Evolutionary conservation across 1,140 invertebrate genomes (phyloP).

Genomic region (Anagrus nilaparvatae): DNA sequence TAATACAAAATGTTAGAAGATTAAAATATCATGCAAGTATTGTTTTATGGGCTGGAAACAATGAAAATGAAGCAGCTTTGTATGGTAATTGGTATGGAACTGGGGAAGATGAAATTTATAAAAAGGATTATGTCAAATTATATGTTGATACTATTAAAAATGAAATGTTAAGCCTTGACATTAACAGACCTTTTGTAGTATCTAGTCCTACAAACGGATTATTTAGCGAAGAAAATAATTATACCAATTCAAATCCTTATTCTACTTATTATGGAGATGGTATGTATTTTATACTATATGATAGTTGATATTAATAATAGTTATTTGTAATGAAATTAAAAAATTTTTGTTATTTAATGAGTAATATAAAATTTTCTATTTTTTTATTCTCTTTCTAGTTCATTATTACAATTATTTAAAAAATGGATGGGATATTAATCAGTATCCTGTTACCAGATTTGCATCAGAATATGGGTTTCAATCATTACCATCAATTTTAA

Average conservation of each 20-base stretch:
- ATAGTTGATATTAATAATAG: neutral
- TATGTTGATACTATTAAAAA: constrained; percentile 72
- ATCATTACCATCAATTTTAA: constrained; percentile 63
- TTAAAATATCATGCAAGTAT: constrained; percentile 85
- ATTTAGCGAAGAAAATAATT: constrained; percentile 64
- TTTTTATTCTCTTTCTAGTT: constrained; percentile 44
- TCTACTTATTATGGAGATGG: constrained; percentile 78
- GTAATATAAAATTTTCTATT: neutral
- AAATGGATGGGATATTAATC: constrained; percentile 70
- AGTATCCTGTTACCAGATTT: constrained; percentile 75
- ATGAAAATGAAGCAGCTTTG: constrained; percentile 93
- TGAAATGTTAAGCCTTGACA: constrained; percentile 54
- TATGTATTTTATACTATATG: constrained; percentile 33
- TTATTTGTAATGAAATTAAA: neutral
- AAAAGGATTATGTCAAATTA: constrained; percentile 74
- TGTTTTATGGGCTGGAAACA: constrained; percentile 88
- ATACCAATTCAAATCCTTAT: constrained; percentile 67
- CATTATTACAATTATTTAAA: constrained; percentile 86
- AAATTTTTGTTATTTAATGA: neutral
- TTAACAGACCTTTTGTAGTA: constrained; percentile 56
- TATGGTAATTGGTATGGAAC: constrained; percentile 77
- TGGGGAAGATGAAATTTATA: constrained; percentile 46
- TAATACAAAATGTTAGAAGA: constrained; percentile 72
- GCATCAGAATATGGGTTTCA: constrained; percentile 94
- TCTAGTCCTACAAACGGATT: constrained; percentile 91